These are phyloP conservation scores for Tarsius wallacei DNA, from an alignment of 2,797 vertebrate species.

Conservation along the genomic window DNA sequence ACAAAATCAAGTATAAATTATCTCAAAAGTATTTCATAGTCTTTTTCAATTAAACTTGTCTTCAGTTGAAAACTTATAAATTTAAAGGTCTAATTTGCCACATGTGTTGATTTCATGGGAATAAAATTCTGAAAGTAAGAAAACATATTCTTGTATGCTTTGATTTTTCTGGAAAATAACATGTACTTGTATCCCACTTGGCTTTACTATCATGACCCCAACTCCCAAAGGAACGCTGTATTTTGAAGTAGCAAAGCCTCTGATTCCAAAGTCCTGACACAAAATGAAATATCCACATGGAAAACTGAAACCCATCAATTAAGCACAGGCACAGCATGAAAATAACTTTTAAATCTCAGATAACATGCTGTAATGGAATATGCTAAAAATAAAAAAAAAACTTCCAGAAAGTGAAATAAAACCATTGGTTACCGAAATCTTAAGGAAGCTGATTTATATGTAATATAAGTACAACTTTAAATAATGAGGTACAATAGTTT, in stretches of 20 bases:
- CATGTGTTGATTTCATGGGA: conserved; percentile 52
- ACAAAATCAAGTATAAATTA: conserved; percentile 23
- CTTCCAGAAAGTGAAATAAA: conserved; percentile 36
- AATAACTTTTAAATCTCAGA: conserved; percentile 70
- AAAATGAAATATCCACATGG: conserved; percentile 67
- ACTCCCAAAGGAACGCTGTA: conserved; percentile 79
- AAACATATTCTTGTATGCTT: neutral
- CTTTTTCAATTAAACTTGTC: neutral
- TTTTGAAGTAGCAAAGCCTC: conserved; percentile 78
- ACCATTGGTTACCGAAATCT: neutral
- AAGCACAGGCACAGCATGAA: conserved; percentile 61
- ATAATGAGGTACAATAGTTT: neutral
- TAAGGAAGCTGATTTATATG: neutral
- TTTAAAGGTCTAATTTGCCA: neutral
- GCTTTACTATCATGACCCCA: conserved; percentile 64
- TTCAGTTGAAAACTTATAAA: neutral
- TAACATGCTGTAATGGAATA: conserved; percentile 66
- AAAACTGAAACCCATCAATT: conserved; percentile 81
- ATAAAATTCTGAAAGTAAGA: conserved; percentile 57
- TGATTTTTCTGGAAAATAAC: conserved; percentile 71
- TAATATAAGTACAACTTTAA: neutral
- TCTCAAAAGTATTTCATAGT: neutral
- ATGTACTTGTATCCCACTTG: conserved; percentile 67
- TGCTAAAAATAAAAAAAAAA: neutral
- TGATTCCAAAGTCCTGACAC: conserved; percentile 76